A percentile compares a stretch with the other conserved stretches of the same genome.
phyloP scores from a whole-genome alignment of 2,797 vertebrate species.

The Oreonectes daqikongensis region DNA sequence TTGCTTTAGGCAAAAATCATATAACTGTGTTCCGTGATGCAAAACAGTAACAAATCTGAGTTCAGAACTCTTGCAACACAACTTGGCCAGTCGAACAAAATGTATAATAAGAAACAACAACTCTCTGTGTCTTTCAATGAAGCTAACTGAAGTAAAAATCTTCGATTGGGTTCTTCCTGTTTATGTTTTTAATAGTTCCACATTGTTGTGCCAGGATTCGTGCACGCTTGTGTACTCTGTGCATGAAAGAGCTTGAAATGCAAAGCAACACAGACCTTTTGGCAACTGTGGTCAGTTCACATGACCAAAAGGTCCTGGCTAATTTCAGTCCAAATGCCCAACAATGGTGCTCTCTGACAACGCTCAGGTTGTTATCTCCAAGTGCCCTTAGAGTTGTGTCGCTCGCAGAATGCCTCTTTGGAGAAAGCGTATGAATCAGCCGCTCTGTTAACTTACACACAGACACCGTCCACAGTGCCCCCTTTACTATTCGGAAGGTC shows the following conservation, averaged over 20 bases:
- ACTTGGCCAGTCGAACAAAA: background rate
- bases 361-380: conserved; percentile 61
- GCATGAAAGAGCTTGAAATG: no score
- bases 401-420: conserved; percentile 49
- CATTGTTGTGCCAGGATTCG: background rate
- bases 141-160: no score
- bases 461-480: conserved; percentile 42
- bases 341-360: conserved; percentile 53
- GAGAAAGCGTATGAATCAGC: conserved; percentile 53
- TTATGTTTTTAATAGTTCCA: background rate
- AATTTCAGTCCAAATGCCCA: conserved; percentile 42
- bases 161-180: no score
- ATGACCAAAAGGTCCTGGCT: conserved; percentile 51
- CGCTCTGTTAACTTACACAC: conserved; percentile 51
- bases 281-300: conserved; percentile 45
- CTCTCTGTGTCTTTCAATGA: background rate
- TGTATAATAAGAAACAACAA: background rate
- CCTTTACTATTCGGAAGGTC: conserved; percentile 46
- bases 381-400: conserved; percentile 56
- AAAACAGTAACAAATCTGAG: background rate
- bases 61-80: background rate
- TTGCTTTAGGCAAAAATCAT: background rate
- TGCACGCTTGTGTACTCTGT: no score
- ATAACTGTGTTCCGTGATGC: background rate
- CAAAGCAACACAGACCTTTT: no score